phyloP scores from a whole-genome alignment of 1,140 invertebrate species.

The Drosophila sucinea region DNA sequence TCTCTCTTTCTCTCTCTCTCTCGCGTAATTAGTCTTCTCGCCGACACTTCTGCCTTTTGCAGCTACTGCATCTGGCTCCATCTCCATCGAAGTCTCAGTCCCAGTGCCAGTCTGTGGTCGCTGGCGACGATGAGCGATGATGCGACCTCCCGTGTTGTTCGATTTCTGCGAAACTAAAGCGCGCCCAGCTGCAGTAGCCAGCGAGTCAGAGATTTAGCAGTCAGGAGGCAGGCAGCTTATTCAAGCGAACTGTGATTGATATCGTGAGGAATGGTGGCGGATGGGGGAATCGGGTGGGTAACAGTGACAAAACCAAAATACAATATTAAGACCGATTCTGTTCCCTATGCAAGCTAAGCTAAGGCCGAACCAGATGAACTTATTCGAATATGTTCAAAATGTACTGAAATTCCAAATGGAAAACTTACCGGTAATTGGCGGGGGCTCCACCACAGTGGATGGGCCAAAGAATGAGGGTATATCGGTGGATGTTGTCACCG shows the following conservation, averaged over 20 bases:
- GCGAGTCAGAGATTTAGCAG: conserved; percentile 59
- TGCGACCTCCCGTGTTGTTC: conserved; percentile 78
- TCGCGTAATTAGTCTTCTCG: conserved; percentile 77
- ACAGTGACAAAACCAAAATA: conserved; percentile 1
- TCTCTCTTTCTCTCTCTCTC: conserved; percentile 33
- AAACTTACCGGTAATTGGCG: conserved; percentile 92
- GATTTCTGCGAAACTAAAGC: conserved; percentile 78
- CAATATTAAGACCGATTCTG: not conserved
- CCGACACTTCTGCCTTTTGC: conserved; percentile 61
- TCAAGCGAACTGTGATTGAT: conserved; percentile 77
- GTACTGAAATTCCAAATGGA: not conserved
- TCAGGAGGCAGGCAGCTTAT: conserved; percentile 33
- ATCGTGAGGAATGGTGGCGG: conserved; percentile 34
- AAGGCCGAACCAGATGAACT: not conserved
- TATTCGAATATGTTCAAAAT: not conserved
- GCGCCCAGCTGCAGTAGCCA: conserved; percentile 72
- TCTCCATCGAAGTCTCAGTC: not conserved
- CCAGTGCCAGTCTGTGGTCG: conserved; percentile 7
- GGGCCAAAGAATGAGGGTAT: conserved; percentile 91
- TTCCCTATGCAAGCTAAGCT: too few relatives aligned
- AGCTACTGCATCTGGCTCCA: conserved; percentile 29
- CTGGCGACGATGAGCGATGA: conserved; percentile 72
- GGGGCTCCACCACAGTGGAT: conserved; percentile 91
- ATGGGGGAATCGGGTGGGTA: conserved; percentile 1
- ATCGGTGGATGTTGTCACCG: conserved; percentile 90